A percentile compares a stretch with the other conserved stretches of the same genome.
These are phyloP conservation scores for Drosophila stalkeri DNA, from an alignment of 2,888 invertebrate genomes.

Conservation along the genomic window DNA sequence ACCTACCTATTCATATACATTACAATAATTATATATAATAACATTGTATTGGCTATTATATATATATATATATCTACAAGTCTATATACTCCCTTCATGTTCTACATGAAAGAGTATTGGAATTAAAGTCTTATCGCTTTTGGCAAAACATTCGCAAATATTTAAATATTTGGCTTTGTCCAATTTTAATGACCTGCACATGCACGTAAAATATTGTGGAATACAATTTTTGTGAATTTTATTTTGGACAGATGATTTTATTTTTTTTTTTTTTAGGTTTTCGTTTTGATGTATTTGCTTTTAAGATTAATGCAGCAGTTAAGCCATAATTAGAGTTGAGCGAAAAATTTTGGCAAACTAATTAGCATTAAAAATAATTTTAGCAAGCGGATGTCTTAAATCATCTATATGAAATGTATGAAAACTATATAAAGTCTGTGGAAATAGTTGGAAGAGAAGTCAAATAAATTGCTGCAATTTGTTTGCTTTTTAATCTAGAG, in stretches of 20 bases:
- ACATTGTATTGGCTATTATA: background rate
- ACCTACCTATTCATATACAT: too few species aligned
- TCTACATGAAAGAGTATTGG: too few species aligned
- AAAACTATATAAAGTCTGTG: background rate
- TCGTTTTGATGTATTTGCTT: conserved; percentile 38
- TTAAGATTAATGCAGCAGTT: conserved; percentile 35
- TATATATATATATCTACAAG: background rate
- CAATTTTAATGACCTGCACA: conserved; percentile 43
- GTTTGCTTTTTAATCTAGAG: conserved; percentile 3
- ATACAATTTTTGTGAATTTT: conserved; percentile 19
- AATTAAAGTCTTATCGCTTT: conserved; percentile 1
- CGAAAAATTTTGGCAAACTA: conserved; percentile 26
- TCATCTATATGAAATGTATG: background rate
- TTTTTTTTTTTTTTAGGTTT: background rate
- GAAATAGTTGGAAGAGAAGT: background rate
- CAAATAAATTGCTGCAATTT: conserved; percentile 2
- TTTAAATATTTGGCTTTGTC: conserved; percentile 24
- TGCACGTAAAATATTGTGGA: conserved; percentile 35
- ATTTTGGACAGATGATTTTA: conserved; percentile 15
- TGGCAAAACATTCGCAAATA: conserved; percentile 4
- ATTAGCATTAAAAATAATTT: conserved; percentile 24
- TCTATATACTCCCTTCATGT: background rate
- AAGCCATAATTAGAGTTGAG: conserved; percentile 28
- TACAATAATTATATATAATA: too few species aligned
- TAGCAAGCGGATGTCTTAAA: conserved; percentile 3